Conservation (phyloP, 2,888 invertebrate genomes). For the Scaeva pyrastri region DNA sequence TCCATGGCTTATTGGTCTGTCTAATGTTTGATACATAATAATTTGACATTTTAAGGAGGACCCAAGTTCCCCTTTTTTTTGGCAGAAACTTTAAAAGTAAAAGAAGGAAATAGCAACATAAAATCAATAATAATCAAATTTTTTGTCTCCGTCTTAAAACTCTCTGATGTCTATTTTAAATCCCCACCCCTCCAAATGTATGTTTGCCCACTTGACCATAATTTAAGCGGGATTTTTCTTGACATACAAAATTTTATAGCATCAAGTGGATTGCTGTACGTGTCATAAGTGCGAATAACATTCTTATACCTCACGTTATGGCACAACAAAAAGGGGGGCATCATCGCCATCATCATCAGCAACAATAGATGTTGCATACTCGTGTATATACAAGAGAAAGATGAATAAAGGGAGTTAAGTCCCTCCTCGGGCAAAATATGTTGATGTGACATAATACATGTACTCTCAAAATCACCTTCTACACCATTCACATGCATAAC, state of each 20-base stretch:
- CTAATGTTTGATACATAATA: no score
- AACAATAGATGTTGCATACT: conserved; percentile 15
- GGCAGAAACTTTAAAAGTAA: no score
- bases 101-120: no score
- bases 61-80: no score
- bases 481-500: not conserved
- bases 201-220: conserved; percentile 39
- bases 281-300: conserved; percentile 52
- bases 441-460: conserved; percentile 64
- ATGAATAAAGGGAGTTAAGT: conserved; percentile 62
- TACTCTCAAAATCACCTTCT: conserved; percentile 9
- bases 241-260: conserved; percentile 63
- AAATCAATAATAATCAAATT: not conserved
- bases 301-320: not conserved
- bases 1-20: no score
- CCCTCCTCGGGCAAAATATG: conserved; percentile 52
- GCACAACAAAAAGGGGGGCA: not conserved
- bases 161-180: not conserved
- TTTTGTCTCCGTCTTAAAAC: not conserved
- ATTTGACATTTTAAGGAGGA: no score
- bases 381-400: not conserved
- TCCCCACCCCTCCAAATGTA: no score
- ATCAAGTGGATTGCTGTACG: conserved; percentile 60
- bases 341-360: not conserved
- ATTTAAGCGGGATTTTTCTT: conserved; percentile 40